Conservation (phyloP, 2,113 vertebrate species). For the Solea senegalensis region DNA sequence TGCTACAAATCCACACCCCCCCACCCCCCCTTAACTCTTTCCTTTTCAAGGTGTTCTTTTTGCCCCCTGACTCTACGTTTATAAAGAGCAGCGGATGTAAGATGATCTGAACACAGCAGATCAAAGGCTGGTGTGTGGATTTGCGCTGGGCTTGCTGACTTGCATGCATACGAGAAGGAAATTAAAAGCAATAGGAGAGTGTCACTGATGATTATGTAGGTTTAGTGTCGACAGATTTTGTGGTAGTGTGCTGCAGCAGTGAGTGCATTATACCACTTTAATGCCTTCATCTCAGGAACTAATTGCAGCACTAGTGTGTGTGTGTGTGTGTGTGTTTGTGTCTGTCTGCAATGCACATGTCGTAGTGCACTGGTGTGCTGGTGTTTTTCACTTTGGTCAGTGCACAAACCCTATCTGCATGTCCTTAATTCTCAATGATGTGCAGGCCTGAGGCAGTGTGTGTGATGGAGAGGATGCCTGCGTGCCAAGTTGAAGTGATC, state of each 20-base stretch:
- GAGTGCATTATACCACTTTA: conserved; percentile 77
- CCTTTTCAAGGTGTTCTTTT: conserved; percentile 33
- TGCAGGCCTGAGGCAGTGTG: conserved; percentile 79
- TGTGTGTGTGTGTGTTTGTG: conserved; percentile 26
- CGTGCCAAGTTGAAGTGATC: conserved; percentile 77
- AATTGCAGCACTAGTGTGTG: conserved; percentile 73
- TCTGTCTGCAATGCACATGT: conserved; percentile 20
- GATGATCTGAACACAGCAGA: conserved; percentile 61
- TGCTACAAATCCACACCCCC: conserved; percentile 12
- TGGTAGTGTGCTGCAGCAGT: conserved; percentile 52
- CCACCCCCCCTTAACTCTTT: not conserved
- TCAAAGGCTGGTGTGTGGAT: conserved; percentile 68
- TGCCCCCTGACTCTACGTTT: not conserved
- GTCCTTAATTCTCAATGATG: conserved; percentile 86
- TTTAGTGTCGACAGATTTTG: conserved; percentile 55
- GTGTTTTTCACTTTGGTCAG: conserved; percentile 74
- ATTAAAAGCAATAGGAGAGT: conserved; percentile 56
- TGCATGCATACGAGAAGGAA: conserved; percentile 35
- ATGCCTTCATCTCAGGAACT: conserved; percentile 75
- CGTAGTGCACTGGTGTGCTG: conserved; percentile 52
- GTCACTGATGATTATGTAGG: conserved; percentile 54
- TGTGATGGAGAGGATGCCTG: conserved; percentile 80
- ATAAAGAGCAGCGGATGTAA: conserved; percentile 43
- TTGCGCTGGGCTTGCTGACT: conserved; percentile 32
- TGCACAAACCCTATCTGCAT: conserved; percentile 81